Conservation (phyloP, 2,888 invertebrate genomes). For the Ariolimax columbianus region DNA sequence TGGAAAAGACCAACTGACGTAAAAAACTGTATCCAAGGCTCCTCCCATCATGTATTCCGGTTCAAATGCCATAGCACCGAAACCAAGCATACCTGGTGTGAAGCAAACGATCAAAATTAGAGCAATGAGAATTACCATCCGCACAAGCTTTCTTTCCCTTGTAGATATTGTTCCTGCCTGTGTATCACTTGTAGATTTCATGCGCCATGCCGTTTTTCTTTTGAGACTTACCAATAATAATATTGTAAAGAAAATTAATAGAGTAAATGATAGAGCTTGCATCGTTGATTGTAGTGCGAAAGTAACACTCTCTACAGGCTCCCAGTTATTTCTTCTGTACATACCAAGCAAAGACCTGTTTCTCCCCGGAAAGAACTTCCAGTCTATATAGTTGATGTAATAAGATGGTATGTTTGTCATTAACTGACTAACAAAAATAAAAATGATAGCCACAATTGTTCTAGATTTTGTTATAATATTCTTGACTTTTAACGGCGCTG, state of each 20-base stretch:
- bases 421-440: background rate
- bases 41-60: slow-evolving; percentile 5
- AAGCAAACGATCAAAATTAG: slow-evolving; percentile 27
- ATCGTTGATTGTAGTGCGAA: slow-evolving; percentile 1
- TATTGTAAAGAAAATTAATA: slow-evolving; percentile 16
- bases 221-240: slow-evolving; percentile 18
- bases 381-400: slow-evolving; percentile 9
- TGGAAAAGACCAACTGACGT: slow-evolving; percentile 31
- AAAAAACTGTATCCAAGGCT: background rate
- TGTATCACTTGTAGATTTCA: background rate
- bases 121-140: background rate
- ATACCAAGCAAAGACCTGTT: slow-evolving; percentile 44
- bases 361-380: slow-evolving; percentile 34
- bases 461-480: slow-evolving; percentile 11
- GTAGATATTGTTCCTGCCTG: background rate
- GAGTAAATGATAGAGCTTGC: background rate
- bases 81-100: slow-evolving; percentile 19
- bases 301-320: slow-evolving; percentile 23
- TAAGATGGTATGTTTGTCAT: background rate
- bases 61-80: background rate
- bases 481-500: slow-evolving; percentile 33
- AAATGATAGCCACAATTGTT: slow-evolving; percentile 5
- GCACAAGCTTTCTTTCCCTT: background rate
- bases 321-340: background rate
- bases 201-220: slow-evolving; percentile 18